A percentile compares a stretch with the other conserved stretches of the same genome.
These are phyloP conservation scores for Pristionchus arcanus DNA, from an alignment of 2,888 invertebrate genomes.

Conservation along the genomic window DNA sequence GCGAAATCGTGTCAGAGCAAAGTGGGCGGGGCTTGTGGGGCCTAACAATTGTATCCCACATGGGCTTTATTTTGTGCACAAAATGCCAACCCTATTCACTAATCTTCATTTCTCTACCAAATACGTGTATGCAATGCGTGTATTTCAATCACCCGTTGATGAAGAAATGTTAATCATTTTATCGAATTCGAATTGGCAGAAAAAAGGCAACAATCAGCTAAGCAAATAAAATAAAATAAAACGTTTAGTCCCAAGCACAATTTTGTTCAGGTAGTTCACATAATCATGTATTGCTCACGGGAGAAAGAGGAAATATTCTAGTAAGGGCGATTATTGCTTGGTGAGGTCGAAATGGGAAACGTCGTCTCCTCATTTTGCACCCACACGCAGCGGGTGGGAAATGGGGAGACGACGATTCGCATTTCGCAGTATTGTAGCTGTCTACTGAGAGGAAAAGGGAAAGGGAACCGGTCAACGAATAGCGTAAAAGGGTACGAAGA, in stretches of 20 bases:
- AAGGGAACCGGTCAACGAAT: conserved; percentile 8
- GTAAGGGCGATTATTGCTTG: neutral
- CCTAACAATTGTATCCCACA: too few relatives aligned
- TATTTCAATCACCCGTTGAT: neutral
- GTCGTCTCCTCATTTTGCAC: neutral
- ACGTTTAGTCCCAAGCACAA: neutral
- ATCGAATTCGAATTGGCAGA: conserved; percentile 13
- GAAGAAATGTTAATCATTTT: conserved; percentile 10
- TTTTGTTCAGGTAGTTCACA: conserved; percentile 42
- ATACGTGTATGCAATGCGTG: conserved; percentile 20
- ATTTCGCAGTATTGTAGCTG: neutral
- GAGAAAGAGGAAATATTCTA: neutral
- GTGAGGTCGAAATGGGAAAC: neutral
- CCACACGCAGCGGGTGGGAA: neutral
- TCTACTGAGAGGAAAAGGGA: neutral
- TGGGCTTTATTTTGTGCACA: too few relatives aligned
- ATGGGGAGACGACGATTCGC: neutral
- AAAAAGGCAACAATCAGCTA: conserved; percentile 40
- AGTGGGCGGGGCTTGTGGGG: too few relatives aligned
- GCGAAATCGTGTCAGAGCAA: too few relatives aligned
- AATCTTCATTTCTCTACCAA: neutral
- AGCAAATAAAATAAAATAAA: neutral
- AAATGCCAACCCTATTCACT: too few relatives aligned
- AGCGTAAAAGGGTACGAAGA: neutral
- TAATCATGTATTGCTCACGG: conserved; percentile 11